Conservation (phyloP, 1,140 invertebrate genomes). For the Dryas iulia region DNA sequence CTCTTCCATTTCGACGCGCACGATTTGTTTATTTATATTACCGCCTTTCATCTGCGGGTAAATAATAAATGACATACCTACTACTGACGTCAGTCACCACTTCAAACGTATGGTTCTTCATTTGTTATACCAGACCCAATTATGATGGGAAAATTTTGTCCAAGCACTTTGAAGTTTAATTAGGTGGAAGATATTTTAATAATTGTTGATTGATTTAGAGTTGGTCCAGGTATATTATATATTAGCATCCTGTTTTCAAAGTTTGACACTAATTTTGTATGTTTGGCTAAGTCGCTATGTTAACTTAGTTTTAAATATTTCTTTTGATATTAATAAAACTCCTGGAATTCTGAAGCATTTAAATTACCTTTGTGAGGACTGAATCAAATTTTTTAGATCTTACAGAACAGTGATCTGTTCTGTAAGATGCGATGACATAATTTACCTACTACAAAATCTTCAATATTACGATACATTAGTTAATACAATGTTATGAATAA, state of each 20-base stretch:
- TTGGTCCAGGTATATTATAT: background rate
- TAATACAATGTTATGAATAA: no score
- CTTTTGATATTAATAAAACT: background rate
- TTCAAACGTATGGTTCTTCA: background rate
- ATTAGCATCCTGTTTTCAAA: background rate
- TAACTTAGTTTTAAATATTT: background rate
- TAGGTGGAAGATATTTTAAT: background rate
- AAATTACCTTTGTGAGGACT: no score
- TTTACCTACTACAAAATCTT: no score
- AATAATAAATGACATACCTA: constrained; percentile 49
- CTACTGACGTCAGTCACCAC: constrained; percentile 54
- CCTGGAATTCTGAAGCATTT: background rate
- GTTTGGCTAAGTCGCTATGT: background rate
- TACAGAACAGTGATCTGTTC: no score
- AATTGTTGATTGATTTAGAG: background rate
- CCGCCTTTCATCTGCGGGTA: constrained; percentile 66
- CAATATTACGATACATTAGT: no score
- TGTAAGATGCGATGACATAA: no score
- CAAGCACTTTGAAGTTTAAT: constrained; percentile 3
- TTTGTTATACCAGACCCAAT: constrained; percentile 42
- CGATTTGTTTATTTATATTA: constrained; percentile 77
- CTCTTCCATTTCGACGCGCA: constrained; percentile 64
- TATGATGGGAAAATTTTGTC: constrained; percentile 51
- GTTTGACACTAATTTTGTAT: background rate
- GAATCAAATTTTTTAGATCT: no score